phyloP scores from a whole-genome alignment of 2,113 vertebrate genomes.

The Cottus gobio region DNA sequence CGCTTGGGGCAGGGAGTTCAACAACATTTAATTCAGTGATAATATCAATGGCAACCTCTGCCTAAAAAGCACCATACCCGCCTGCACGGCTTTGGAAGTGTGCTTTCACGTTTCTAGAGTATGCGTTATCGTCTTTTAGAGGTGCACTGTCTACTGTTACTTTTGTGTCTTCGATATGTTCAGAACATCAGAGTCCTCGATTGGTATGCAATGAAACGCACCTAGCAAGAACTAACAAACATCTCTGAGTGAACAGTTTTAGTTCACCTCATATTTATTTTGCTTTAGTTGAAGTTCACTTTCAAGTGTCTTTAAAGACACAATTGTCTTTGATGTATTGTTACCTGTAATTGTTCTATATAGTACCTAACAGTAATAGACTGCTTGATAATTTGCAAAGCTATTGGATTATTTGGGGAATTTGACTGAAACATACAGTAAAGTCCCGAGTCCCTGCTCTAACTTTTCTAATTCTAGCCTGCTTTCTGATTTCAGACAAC shows the following conservation, averaged over 20 bases:
- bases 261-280: background rate
- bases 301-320: background rate
- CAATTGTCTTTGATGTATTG: no score
- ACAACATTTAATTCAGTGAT: no score
- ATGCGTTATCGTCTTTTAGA: no score
- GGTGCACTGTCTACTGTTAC: background rate
- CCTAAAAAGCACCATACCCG: no score
- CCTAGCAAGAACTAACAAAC: no score
- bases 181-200: no score
- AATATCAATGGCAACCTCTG: no score
- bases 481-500: conserved; percentile 72
- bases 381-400: background rate
- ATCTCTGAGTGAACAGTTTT: no score
- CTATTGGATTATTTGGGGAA: background rate
- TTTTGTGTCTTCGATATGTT: background rate
- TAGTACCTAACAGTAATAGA: background rate
- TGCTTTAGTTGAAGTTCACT: background rate
- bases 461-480: background rate
- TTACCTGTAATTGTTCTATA: background rate
- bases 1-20: no score
- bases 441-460: background rate
- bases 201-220: no score
- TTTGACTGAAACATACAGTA: background rate
- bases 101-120: no score
- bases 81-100: no score